Base-by-base conservation (phyloP, 1,140 invertebrate species). In the Drosophila equinoxialis region DNA sequence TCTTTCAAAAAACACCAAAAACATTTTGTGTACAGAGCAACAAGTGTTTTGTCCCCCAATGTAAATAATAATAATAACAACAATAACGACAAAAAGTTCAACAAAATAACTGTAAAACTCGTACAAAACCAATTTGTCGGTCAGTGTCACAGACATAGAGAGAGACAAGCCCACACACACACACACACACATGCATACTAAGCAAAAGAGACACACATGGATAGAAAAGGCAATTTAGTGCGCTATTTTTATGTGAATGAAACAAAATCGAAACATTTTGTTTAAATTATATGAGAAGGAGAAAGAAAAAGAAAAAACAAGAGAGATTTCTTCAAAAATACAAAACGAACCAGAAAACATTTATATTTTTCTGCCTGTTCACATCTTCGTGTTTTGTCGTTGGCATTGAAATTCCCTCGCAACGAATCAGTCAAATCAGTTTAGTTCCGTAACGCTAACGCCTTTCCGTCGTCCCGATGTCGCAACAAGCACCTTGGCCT, bases 401-500 rank as follows among this genome's bases (percentile, higher is more conserved):
- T 58, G 78, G 68, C 74, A 81, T 81, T 81, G 74, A 81, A 81
- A 81, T 67, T 66, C 59, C 61, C 68, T 64, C 33, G 39, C 13
- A 6, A 42, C 45, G 10, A 62, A 11, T 23, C 26, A 51, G 45
- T 51, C 8, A 51, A 23, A 51, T 48, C 45, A 17, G 17, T 51
- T 51, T 20, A 23, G 45, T 51, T 51, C 45, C 17, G 17, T 51
- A 10, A 3, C 6, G 17, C 11, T 51, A 10, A 3, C 6, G 17
- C 11, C 8, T 6, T 17, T 20, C 57, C 20, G 23, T 13, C 48
- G 57, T 13, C 45, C 30, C 30, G 30, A 91, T 91, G 90, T 90
- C 83, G 58, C 80, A 93, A 74, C 82, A 94, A 73, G 94, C 94
- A 81, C 95, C 95, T 85, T 96, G 95, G 95, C 94, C 95, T 58